These are phyloP conservation scores for Trachelus stipa DNA, from an alignment of 2,888 invertebrate species.

Conservation along the genomic window DNA sequence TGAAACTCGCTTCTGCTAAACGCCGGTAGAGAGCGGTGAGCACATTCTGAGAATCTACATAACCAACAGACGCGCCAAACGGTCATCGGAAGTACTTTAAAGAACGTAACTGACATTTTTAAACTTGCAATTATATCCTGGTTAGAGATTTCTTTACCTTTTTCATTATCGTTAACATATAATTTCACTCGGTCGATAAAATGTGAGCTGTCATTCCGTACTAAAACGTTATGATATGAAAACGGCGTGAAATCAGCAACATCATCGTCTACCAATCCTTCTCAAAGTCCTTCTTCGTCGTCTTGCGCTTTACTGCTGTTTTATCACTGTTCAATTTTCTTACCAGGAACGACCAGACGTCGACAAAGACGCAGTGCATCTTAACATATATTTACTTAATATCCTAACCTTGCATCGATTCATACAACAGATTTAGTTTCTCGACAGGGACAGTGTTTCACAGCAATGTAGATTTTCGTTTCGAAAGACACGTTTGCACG, in stretches of 20 bases:
- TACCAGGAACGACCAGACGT: neutral
- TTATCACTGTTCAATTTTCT: neutral
- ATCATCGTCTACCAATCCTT: neutral
- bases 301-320: neutral
- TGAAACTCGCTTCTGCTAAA: neutral
- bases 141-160: neutral
- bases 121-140: neutral
- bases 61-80: neutral
- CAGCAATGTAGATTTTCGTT: slow-evolving; percentile 25
- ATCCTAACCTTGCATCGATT: neutral
- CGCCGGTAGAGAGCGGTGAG: neutral
- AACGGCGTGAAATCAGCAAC: neutral
- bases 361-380: neutral
- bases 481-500: slow-evolving; percentile 25
- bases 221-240: neutral
- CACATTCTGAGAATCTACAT: neutral
- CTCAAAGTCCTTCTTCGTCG: neutral
- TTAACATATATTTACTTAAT: neutral
- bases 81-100: neutral
- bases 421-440: neutral
- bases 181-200: neutral
- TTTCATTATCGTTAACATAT: neutral
- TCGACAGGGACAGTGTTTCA: slow-evolving; percentile 13
- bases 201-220: neutral
- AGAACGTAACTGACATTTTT: neutral